phyloP scores from a whole-genome alignment of 2,113 vertebrate genomes.

The Hyaena hyaena region DNA sequence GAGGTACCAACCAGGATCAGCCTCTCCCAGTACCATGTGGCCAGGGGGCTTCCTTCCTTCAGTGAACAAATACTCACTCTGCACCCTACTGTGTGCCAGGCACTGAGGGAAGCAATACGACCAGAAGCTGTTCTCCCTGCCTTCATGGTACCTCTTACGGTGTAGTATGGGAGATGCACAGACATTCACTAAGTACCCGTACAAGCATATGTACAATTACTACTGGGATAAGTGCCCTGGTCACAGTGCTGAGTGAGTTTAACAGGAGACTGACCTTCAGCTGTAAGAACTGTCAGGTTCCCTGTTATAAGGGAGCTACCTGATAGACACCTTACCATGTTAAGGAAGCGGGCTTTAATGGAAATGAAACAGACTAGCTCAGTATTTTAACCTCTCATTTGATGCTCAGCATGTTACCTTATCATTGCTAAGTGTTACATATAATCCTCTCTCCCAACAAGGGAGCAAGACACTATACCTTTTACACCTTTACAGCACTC shows the following conservation, averaged over 20 bases:
- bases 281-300: background rate
- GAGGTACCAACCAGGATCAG: background rate
- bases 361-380: constrained; percentile 19
- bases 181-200: background rate
- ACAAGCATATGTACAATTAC: background rate
- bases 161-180: background rate
- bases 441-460: background rate
- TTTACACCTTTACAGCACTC: background rate
- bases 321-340: background rate
- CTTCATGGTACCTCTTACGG: background rate
- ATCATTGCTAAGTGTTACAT: background rate
- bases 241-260: background rate
- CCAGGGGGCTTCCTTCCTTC: background rate
- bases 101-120: constrained; percentile 17
- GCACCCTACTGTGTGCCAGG: background rate
- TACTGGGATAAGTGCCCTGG: background rate
- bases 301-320: background rate
- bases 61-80: background rate
- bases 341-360: constrained; percentile 18
- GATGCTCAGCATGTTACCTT: background rate
- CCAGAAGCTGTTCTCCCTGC: background rate
- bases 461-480: background rate
- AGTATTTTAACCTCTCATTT: constrained; percentile 15
- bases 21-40: background rate
- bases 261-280: background rate